Evolutionary conservation across 2,113 vertebrate species (phyloP), one percentile per base, ranked within the genome.

Genomic region (Plestiodon gilberti): DNA sequence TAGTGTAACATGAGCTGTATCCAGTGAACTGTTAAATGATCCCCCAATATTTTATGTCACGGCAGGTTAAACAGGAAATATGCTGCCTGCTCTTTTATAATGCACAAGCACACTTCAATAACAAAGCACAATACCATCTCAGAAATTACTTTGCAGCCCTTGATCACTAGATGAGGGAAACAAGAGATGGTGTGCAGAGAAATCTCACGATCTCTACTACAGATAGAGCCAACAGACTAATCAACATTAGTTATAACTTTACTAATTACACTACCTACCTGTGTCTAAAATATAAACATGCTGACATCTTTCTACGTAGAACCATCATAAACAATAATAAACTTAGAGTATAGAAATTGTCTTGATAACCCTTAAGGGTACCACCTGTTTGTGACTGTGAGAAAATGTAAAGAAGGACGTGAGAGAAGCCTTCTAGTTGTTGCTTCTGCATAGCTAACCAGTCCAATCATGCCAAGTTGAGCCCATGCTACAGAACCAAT

Each of bases 11-110:
- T 93, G 95, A 92, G 67, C 0, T 1, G 74, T 91, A 89, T 84
- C 83, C 87, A 93, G 55, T 95, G 93, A 94, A 93, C 91, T 95
- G 93, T 84, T 96, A 95, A 96, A 94, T 96, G 94, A 95, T 85
- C 18, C 28, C 91, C 88, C 89, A 82, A 59, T 91, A 96, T 95
- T 95, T 96, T 96, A 91, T 91, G 94, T 87, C 87, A 95, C 57
- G 79, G 92, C 76, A 95, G 93, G 90, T 95, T 96, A 95, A 95
- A 94, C 88, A 94, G 93, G 93, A 95, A 96, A 96, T 94, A 86
- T 91, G 82, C 89, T 93, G 91, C 75, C 93, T 96, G 90, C 91
- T 82, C 93, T 88, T 91, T 93, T 94, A 94, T 93, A 93, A 96
- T 90, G 86, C 78, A 67, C 17, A 88, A 79, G 43, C 89, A 91